Evolutionary conservation across 2,113 vertebrate species (phyloP).

Genomic region (Sylvia atricapilla): DNA sequence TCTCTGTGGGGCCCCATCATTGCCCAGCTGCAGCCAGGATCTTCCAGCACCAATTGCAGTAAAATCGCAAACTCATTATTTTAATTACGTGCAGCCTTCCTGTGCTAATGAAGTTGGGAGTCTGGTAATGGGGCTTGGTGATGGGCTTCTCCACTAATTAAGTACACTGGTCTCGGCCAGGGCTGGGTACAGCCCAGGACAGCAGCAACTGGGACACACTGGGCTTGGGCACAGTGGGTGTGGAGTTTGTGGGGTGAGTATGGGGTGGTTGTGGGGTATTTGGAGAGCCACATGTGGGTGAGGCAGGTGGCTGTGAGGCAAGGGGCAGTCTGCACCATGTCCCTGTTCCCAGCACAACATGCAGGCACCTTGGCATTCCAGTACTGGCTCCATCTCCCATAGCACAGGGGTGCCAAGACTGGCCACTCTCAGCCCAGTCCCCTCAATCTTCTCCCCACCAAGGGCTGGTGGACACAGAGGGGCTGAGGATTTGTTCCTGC

Average conservation of each 20-base stretch:
- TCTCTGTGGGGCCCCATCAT: background rate
- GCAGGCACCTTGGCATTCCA: fast-evolving
- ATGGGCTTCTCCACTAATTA: slow-evolving; percentile 50
- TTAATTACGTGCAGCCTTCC: slow-evolving; percentile 62
- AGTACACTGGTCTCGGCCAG: background rate
- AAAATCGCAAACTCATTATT: slow-evolving; percentile 66
- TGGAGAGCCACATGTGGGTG: background rate
- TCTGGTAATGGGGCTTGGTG: slow-evolving; percentile 59
- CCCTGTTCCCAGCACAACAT: background rate
- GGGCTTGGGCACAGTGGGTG: background rate
- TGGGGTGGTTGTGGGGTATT: background rate
- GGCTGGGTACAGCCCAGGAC: background rate
- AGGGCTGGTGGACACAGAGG: background rate
- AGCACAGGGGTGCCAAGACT: background rate
- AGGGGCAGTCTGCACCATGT: fast-evolving
- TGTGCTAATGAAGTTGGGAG: slow-evolving; percentile 69
- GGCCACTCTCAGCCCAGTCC: background rate
- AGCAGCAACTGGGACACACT: background rate
- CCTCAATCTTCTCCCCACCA: background rate
- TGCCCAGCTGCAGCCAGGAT: slow-evolving; percentile 22
- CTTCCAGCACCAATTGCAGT: slow-evolving; percentile 35
- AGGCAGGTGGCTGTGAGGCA: background rate
- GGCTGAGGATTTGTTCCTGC: background rate
- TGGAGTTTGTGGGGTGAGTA: background rate
- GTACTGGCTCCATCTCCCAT: background rate